Conservation (phyloP, 2,113 vertebrate species). For the Nerophis lumbriciformis region DNA sequence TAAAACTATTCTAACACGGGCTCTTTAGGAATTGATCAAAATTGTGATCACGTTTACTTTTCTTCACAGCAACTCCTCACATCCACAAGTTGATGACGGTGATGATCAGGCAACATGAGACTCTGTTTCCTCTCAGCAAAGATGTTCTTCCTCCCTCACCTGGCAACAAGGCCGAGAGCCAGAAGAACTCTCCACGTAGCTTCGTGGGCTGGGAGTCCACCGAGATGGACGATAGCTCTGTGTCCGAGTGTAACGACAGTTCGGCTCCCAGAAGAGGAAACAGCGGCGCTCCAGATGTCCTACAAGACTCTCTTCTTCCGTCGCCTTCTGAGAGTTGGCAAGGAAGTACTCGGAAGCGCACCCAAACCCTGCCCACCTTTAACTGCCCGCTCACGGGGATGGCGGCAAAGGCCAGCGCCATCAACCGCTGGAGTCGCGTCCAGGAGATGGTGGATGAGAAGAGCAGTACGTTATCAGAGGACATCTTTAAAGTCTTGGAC, state of each 20-base stretch:
- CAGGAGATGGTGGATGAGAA: slow-evolving; percentile 68
- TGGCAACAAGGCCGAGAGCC: slow-evolving; percentile 60
- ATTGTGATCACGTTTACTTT: slow-evolving; percentile 16
- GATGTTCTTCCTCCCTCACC: slow-evolving; percentile 70
- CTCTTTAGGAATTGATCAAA: too few species aligned
- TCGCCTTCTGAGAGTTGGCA: slow-evolving; percentile 58
- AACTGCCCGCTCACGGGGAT: slow-evolving; percentile 53
- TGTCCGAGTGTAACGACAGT: slow-evolving; percentile 49
- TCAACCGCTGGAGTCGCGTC: slow-evolving; percentile 64
- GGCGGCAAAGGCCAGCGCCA: slow-evolving; percentile 43
- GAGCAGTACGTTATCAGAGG: slow-evolving; percentile 80
- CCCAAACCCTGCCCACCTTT: slow-evolving; percentile 85
- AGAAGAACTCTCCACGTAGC: slow-evolving; percentile 77
- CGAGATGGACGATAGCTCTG: slow-evolving; percentile 17
- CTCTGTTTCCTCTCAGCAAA: slow-evolving; percentile 83
- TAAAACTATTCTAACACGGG: too few species aligned
- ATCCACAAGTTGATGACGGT: slow-evolving; percentile 94
- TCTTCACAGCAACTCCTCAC: slow-evolving; percentile 81
- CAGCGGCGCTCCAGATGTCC: not conserved
- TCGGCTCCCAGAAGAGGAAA: slow-evolving; percentile 31
- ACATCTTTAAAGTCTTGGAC: slow-evolving; percentile 77
- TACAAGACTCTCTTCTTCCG: not conserved
- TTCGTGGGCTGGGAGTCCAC: slow-evolving; percentile 91
- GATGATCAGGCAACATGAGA: slow-evolving; percentile 86
- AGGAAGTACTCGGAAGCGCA: slow-evolving; percentile 80